phyloP scores from a whole-genome alignment of 2,113 vertebrate species.

The Macquaria australasica region DNA sequence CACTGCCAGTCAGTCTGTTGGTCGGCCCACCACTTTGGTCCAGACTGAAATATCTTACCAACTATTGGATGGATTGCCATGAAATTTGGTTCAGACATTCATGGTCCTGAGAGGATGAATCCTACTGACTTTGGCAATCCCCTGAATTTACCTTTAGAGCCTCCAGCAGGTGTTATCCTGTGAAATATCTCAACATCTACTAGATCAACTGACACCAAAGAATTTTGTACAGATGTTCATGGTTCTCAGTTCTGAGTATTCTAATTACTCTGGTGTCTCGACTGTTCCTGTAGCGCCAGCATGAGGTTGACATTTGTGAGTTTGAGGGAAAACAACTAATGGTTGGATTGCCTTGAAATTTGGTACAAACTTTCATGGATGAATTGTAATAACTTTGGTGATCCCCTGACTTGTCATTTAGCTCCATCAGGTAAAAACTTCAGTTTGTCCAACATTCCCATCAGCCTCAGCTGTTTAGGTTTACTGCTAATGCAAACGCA shows the following conservation, averaged over 20 bases:
- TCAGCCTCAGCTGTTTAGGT: not conserved
- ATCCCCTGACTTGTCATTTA: no score
- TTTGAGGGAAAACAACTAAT: not conserved
- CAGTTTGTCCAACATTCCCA: not conserved
- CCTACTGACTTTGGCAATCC: not conserved
- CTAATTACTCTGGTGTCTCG: not conserved
- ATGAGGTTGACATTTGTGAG: not conserved
- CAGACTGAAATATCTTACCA: not conserved
- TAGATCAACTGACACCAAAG: no score
- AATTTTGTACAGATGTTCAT: no score
- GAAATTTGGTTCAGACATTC: not conserved
- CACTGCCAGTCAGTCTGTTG: no score
- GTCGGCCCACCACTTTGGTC: not conserved
- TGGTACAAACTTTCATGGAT: no score
- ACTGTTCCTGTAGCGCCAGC: no score
- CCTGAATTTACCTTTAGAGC: not conserved
- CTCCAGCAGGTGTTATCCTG: not conserved
- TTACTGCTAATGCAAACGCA: no score
- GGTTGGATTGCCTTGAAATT: no score
- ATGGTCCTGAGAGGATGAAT: not conserved
- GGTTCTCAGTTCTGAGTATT: not conserved
- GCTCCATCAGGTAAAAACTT: no score
- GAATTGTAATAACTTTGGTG: no score
- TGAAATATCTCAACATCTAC: not conserved
- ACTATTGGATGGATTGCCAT: not conserved